Evolutionary conservation across 37 sponge, comb jelly and placozoan genomes (phyloP), one percentile per base, ranked within the genome.

Genomic region (Ephydatia muelleri): DNA sequence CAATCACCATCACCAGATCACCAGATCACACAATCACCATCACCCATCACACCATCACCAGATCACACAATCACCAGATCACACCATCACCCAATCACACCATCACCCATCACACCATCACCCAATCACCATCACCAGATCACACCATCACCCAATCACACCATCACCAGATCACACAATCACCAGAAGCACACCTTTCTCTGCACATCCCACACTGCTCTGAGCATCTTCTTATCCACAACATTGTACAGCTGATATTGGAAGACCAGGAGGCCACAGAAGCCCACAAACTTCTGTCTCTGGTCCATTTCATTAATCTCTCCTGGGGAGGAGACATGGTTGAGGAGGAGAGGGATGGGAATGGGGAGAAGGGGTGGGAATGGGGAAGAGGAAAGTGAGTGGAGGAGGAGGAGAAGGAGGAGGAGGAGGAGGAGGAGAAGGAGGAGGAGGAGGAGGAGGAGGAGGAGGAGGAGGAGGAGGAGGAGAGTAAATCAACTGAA

Each of bases 161-260:
- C 12, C 57, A 4, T 57, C 57, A 57, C 57, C 57, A 5, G 19
- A 19, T 21, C 57, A 5, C 12, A n/a, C n/a, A n/a, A n/a, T n/a
- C n/a, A n/a, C 57, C 57, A 4, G 0, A 2, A 64, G 19, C 80
- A 68, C 66, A 95, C 94, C 76, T 87, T 98, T 88, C 94, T 96
- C 89, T 96, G 86, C 30, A 89, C 36, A 57, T 98, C 97, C 95
- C 95, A 98, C 35, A 98, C 78, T 38, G 70, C 81, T 38, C 70
- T 81, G 73, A 82, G 39, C 11, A 96, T 75, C 76, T 94, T 98
- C 86, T 73, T 92, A 48, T 98, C 99, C 0, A 57, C 34, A 33
- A 47, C 49, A 70, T 91, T 85, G 81, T 80, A 98, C 40, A 96
- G 80, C 32, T 72, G 65, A 76, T 80, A 79, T 73, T 91, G 89